These are phyloP conservation scores for Miltochrista miniata DNA, from an alignment of 2,888 invertebrate species.

Conservation along the genomic window DNA sequence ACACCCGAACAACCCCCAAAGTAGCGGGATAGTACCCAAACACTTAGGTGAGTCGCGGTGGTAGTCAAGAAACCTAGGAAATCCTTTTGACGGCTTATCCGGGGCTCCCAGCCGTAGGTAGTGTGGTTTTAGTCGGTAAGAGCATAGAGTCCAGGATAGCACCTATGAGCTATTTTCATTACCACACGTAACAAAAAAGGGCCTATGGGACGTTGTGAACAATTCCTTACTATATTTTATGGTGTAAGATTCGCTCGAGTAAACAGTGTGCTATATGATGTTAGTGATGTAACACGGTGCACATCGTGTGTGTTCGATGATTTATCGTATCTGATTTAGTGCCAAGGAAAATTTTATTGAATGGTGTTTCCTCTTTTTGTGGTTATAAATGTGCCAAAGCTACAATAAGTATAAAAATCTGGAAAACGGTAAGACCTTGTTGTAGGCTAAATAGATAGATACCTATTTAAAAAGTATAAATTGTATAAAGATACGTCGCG, in stretches of 20 bases:
- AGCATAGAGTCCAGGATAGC: too few species aligned
- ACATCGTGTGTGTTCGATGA: constrained; percentile 22
- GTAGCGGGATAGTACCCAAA: too few species aligned
- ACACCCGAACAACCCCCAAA: too few species aligned
- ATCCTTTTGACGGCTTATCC: too few species aligned
- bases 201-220: constrained; percentile 13
- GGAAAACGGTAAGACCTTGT: neutral
- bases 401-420: neutral
- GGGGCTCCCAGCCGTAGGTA: too few species aligned
- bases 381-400: neutral
- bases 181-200: too few species aligned
- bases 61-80: too few species aligned
- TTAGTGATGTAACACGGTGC: constrained; percentile 51
- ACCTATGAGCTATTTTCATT: too few species aligned
- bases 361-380: neutral
- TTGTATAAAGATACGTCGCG: too few species aligned
- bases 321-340: neutral
- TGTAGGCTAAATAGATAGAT: neutral
- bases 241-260: constrained; percentile 21
- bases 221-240: constrained; percentile 15
- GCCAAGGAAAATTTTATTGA: neutral
- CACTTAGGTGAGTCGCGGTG: too few species aligned
- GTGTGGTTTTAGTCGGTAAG: too few species aligned
- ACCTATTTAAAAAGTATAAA: neutral
- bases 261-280: constrained; percentile 51